Percentiles rank a stretch among this genome's conserved stretches.
Conservation (phyloP, 2,888 invertebrate genomes). For the Clepsis dumicolana region DNA sequence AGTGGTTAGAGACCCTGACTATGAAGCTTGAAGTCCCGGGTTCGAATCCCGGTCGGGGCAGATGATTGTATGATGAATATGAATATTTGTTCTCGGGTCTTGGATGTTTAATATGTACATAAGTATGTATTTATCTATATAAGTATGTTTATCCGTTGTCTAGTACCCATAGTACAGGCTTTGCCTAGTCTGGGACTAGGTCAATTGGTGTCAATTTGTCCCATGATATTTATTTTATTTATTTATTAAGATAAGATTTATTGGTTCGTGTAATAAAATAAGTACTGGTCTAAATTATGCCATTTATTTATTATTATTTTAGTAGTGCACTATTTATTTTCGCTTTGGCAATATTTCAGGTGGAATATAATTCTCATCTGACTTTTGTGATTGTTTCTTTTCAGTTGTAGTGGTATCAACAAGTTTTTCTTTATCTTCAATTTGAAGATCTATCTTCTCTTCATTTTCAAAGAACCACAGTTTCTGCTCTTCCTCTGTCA, state of each 20-base stretch:
- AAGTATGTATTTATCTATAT: too few species aligned
- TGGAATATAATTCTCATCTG: constrained; percentile 89
- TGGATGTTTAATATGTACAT: too few species aligned
- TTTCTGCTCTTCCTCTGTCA: constrained; percentile 87
- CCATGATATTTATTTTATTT: too few species aligned
- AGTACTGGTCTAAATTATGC: neutral
- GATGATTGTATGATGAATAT: too few species aligned
- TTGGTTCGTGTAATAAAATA: neutral
- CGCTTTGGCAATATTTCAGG: constrained; percentile 87
- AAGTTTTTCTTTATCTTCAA: constrained; percentile 86
- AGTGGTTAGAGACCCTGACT: too few species aligned
- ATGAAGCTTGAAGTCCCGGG: too few species aligned
- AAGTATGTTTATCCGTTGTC: too few species aligned
- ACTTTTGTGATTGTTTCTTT: constrained; percentile 76
- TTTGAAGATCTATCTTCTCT: constrained; percentile 90
- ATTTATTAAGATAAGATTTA: constrained; percentile 16
- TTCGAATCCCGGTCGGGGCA: too few species aligned
- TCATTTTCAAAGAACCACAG: constrained; percentile 94
- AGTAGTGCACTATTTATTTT: constrained; percentile 53
- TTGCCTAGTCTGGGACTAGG: too few species aligned
- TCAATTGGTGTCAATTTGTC: too few species aligned
- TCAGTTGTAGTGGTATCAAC: constrained; percentile 63
- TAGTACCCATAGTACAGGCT: too few species aligned
- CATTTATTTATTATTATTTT: constrained; percentile 16
- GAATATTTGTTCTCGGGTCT: too few species aligned